A percentile compares a stretch with the other conserved stretches of the same genome.
phyloP scores from a whole-genome alignment of 2,113 vertebrate species.

The Felis chaus region DNA sequence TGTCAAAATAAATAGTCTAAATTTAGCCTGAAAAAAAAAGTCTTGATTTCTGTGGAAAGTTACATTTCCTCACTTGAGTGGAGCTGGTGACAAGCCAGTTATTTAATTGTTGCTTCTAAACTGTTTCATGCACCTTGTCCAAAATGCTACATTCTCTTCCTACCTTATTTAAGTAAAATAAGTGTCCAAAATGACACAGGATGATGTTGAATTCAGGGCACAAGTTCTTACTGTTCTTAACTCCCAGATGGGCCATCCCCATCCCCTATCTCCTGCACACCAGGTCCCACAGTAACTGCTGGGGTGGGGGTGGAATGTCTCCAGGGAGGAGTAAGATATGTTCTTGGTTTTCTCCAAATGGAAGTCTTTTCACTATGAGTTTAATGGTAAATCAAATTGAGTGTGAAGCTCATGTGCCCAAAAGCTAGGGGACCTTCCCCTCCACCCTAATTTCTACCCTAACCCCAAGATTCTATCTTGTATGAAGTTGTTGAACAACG shows the following conservation, averaged over 20 bases:
- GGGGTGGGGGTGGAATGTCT: neutral
- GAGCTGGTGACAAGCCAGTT: constrained; percentile 1
- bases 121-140: neutral
- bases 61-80: neutral
- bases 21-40: constrained; percentile 21
- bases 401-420: neutral
- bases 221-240: neutral
- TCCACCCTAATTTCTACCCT: too few relatives aligned
- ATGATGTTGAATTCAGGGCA: neutral
- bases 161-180: neutral
- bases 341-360: neutral
- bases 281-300: neutral
- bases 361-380: neutral
- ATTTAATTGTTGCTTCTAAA: constrained; percentile 56
- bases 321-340: neutral
- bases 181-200: neutral
- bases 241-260: neutral
- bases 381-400: neutral
- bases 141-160: neutral
- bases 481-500: neutral
- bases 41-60: constrained; percentile 34
- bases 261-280: neutral
- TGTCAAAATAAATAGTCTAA: constrained; percentile 41
- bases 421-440: neutral
- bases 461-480: neutral